Percentiles rank a stretch among this genome's conserved stretches.
phyloP scores from a whole-genome alignment of 2,797 vertebrate genomes.

The Rhodeus uyekii region DNA sequence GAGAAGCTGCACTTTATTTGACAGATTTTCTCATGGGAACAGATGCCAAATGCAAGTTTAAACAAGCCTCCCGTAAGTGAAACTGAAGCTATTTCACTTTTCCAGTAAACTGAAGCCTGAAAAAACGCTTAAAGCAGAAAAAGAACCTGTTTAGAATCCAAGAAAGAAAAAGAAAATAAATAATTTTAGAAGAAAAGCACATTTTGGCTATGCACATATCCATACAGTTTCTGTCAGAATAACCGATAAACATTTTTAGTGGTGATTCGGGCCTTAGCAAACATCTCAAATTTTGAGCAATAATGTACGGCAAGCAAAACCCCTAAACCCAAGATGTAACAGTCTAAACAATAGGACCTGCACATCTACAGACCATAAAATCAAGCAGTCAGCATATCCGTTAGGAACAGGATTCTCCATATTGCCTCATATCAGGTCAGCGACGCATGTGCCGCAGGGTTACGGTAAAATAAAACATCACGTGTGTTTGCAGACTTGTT shows the following conservation, averaged over 20 bases:
- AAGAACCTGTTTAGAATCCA: background rate
- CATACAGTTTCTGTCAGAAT: background rate
- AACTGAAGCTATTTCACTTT: conserved; percentile 10
- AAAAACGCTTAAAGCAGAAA: background rate
- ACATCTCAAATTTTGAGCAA: background rate
- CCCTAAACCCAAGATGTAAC: background rate
- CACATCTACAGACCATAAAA: background rate
- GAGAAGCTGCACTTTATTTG: background rate
- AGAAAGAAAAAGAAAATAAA: background rate
- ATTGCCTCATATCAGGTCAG: background rate
- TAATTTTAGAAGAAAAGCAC: background rate
- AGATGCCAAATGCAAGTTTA: conserved; percentile 19
- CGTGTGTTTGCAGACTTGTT: conserved; percentile 10
- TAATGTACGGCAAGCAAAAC: conserved; percentile 13
- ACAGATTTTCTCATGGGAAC: background rate
- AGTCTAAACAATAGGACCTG: background rate
- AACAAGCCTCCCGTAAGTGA: conserved; percentile 14
- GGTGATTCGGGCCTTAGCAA: background rate
- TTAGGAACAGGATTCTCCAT: background rate
- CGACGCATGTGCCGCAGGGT: background rate
- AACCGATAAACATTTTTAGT: background rate
- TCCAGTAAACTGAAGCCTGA: conserved; percentile 17
- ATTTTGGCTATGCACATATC: background rate
- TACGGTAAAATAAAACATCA: background rate
- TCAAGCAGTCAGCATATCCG: background rate